phyloP scores from a whole-genome alignment of 92 coral and sea anemone genomes.

The Paramuricea clavata region DNA sequence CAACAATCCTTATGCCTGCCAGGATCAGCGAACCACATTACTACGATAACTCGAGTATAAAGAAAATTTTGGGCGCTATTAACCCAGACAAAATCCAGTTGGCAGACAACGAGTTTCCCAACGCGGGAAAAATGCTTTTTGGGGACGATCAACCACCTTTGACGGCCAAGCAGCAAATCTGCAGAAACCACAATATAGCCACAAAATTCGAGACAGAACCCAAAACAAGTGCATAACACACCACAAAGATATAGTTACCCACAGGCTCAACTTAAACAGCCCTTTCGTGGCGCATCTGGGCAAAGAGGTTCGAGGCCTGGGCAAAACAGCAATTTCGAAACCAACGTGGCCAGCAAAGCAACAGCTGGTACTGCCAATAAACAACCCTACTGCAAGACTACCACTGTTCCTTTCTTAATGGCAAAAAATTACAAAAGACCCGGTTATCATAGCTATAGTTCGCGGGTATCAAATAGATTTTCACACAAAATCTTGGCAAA shows the following conservation, averaged over 20 bases:
- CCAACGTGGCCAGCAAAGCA: conserved; percentile 25
- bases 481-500: conserved; percentile 38
- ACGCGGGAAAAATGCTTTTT: conserved; percentile 56
- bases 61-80: conserved; percentile 40
- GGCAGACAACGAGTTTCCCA: conserved; percentile 60
- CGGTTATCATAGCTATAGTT: conserved; percentile 45
- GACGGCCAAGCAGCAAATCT: conserved; percentile 56
- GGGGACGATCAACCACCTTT: conserved; percentile 59
- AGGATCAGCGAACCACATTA: conserved; percentile 45
- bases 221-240: not conserved
- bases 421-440: conserved; percentile 65
- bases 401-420: conserved; percentile 32
- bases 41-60: conserved; percentile 38
- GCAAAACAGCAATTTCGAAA: conserved; percentile 6
- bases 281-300: conserved; percentile 19
- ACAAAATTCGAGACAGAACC: not conserved
- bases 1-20: conserved; percentile 46
- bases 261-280: not conserved
- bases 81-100: conserved; percentile 39
- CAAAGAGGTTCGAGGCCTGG: conserved; percentile 9
- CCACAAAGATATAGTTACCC: not conserved
- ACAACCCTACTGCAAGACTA: not conserved
- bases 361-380: conserved; percentile 44
- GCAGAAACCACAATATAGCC: conserved; percentile 8
- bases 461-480: conserved; percentile 61